Percentiles rank a stretch among this genome's conserved stretches.
These are phyloP conservation scores for Halesus radiatus DNA, from an alignment of 1,140 invertebrate genomes.

Conservation along the genomic window DNA sequence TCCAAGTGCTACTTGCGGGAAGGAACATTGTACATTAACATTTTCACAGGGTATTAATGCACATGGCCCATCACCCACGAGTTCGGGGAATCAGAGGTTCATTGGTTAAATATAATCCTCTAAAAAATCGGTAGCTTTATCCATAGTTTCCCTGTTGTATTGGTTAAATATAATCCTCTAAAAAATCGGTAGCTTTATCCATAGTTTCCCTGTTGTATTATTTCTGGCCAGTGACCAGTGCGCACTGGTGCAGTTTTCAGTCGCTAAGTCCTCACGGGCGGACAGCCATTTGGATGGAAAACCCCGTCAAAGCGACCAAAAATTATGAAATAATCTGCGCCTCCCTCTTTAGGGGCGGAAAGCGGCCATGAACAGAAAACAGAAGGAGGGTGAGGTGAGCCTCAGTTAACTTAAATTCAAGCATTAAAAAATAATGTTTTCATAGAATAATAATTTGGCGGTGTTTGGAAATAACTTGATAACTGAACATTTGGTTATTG, in stretches of 20 bases:
- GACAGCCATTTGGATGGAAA: conserved; percentile 29
- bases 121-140: not conserved
- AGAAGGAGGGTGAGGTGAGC: not conserved
- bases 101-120: not conserved
- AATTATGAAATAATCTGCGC: conserved; percentile 48
- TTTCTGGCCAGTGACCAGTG: not conserved
- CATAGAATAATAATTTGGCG: too few species aligned
- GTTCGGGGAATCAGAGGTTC: not conserved
- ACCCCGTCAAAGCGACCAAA: conserved; percentile 46
- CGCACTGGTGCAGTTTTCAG: conserved; percentile 5
- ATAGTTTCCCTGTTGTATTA: too few species aligned
- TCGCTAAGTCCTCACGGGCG: conserved; percentile 10
- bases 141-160: too few species aligned
- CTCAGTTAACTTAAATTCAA: too few species aligned
- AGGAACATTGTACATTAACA: too few species aligned
- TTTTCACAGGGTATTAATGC: not conserved
- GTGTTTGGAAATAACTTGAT: too few species aligned
- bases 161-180: not conserved
- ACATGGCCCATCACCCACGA: not conserved
- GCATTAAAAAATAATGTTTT: too few species aligned
- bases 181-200: not conserved
- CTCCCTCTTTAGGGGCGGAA: not conserved
- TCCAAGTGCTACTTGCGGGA: too few species aligned
- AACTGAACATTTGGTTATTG: too few species aligned
- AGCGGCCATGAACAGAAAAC: too few species aligned